These are phyloP conservation scores for Phoeniculus purpureus DNA, from an alignment of 2,797 vertebrate genomes.

Conservation along the genomic window DNA sequence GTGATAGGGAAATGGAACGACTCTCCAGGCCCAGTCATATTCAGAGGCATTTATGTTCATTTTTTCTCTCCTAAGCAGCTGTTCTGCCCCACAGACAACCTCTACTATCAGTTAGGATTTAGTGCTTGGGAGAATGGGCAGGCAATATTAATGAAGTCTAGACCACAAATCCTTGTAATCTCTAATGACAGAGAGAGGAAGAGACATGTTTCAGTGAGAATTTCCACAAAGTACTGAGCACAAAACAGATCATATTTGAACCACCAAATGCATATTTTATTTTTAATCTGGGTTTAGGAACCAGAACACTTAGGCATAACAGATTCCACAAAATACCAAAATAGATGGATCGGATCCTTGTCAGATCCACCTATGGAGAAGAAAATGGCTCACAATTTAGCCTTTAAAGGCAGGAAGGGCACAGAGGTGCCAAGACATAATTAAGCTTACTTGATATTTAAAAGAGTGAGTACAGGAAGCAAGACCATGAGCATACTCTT, in stretches of 20 bases:
- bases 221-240: not conserved
- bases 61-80: not conserved
- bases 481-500: not conserved
- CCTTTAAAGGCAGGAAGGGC: not conserved
- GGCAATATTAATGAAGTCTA: not conserved
- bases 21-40: not conserved
- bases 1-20: not conserved
- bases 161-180: not conserved
- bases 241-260: not conserved
- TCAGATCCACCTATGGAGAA: not conserved
- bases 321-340: not conserved
- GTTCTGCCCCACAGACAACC: not conserved
- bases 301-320: not conserved
- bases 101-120: not conserved
- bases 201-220: not conserved
- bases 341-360: not conserved
- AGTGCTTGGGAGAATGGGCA: not conserved
- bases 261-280: not conserved
- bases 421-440: not conserved
- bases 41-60: not conserved
- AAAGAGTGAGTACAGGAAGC: not conserved
- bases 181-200: not conserved
- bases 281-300: conserved; percentile 7
- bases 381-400: not conserved
- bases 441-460: conserved; percentile 30